A percentile compares a stretch with the other conserved stretches of the same genome.
Conservation (phyloP, 2,797 vertebrate genomes). For the Philypnodon macrostomus region DNA sequence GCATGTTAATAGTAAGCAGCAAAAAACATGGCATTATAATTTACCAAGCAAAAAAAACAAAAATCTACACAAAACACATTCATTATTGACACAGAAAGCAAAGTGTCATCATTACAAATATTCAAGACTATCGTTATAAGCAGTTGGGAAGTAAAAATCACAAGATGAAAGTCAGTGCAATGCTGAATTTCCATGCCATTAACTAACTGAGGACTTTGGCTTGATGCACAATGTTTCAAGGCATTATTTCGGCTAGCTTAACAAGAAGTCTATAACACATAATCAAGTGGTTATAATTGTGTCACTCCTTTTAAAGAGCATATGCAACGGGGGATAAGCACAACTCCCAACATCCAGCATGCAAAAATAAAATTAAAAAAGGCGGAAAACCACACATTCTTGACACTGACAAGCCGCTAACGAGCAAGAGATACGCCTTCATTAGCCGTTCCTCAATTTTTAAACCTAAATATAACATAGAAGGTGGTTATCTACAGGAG, state of each 20-base stretch:
- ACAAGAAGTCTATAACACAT: conserved; percentile 48
- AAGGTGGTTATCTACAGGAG: conserved; percentile 53
- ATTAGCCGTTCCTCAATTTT: conserved; percentile 57
- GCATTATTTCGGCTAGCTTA: conserved; percentile 58
- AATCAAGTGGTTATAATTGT: conserved; percentile 60
- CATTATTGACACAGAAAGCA: conserved; percentile 35
- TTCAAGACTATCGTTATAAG: conserved; percentile 56
- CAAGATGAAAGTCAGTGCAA: conserved; percentile 67
- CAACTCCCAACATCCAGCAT: conserved; percentile 61
- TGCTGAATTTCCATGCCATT: conserved; percentile 65
- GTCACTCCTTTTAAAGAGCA: conserved; percentile 40
- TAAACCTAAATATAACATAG: conserved; percentile 36
- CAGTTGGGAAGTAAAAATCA: conserved; percentile 44
- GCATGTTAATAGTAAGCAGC: conserved; percentile 52
- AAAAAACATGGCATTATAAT: conserved; percentile 38
- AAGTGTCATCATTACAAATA: conserved; percentile 49
- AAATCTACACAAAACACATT: conserved; percentile 30
- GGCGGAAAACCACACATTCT: conserved; percentile 31
- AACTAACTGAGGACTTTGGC: conserved; percentile 65
- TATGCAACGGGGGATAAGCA: conserved; percentile 34
- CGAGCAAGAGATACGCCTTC: conserved; percentile 52
- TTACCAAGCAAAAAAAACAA: conserved; percentile 34
- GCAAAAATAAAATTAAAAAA: conserved; percentile 43
- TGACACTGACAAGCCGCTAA: conserved; percentile 38
- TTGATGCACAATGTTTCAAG: conserved; percentile 62